A percentile compares a stretch with the other conserved stretches of the same genome.
Conservation (phyloP, 2,797 vertebrate species). For the Syndactyla subalaris region DNA sequence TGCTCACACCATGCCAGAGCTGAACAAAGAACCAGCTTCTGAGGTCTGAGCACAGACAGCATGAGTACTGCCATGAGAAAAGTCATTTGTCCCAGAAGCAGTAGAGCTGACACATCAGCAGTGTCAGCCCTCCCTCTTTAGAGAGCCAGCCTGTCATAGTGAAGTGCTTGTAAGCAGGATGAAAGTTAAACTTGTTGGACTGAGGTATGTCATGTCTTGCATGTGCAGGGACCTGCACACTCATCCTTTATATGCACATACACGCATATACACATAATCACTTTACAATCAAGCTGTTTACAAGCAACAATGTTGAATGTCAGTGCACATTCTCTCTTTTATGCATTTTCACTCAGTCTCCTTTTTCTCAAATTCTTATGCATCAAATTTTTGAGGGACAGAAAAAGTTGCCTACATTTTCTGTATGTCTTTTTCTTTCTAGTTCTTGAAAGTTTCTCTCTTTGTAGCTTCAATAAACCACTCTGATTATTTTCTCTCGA, state of each 20-base stretch:
- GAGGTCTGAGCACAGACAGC: background rate
- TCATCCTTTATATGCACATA: background rate
- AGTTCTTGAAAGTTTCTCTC: background rate
- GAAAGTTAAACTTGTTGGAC: background rate
- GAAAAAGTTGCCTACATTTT: background rate
- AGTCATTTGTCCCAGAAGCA: background rate
- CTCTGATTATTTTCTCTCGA: background rate
- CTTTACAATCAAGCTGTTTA: background rate
- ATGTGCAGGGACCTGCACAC: background rate
- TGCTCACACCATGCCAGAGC: background rate
- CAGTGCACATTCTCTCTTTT: background rate
- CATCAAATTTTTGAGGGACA: background rate
- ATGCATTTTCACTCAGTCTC: background rate
- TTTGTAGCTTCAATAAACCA: background rate
- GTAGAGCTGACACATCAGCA: background rate
- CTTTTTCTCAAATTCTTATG: background rate
- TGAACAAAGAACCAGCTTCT: background rate
- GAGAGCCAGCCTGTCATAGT: background rate
- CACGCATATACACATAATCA: fast-evolving
- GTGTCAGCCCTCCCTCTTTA: background rate
- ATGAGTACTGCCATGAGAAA: background rate
- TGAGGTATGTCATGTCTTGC: background rate
- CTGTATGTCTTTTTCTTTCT: background rate
- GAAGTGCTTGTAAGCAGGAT: background rate
- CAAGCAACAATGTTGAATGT: background rate